Evolutionary conservation across 2,888 invertebrate genomes (phyloP).

Genomic region (Muscina levida): DNA sequence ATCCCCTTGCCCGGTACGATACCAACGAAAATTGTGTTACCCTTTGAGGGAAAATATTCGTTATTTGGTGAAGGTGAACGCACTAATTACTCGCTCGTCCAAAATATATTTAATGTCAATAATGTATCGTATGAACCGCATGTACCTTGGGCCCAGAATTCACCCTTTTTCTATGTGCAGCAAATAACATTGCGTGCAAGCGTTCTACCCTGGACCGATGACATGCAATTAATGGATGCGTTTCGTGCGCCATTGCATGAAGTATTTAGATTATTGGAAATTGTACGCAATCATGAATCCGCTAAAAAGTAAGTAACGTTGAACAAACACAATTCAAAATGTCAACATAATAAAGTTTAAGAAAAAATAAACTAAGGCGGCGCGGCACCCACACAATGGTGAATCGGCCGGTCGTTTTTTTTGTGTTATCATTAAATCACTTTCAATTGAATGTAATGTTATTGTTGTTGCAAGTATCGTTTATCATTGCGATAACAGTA

Average conservation of each 20-base stretch:
- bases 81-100: conserved; percentile 70
- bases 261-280: conserved; percentile 92
- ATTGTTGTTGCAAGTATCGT: conserved; percentile 39
- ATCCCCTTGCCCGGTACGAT: conserved; percentile 94
- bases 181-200: conserved; percentile 88
- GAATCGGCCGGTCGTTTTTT: background rate
- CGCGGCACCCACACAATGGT: too few relatives aligned
- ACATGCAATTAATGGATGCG: conserved; percentile 92
- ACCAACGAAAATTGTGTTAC: conserved; percentile 86
- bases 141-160: conserved; percentile 83
- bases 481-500: conserved; percentile 17
- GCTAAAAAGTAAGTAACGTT: conserved; percentile 73
- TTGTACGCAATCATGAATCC: conserved; percentile 88
- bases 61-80: conserved; percentile 71
- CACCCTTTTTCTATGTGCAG: conserved; percentile 85
- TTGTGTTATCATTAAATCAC: conserved; percentile 25
- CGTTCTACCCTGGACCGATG: conserved; percentile 92
- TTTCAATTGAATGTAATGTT: conserved; percentile 13
- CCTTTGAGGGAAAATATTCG: conserved; percentile 79
- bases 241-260: conserved; percentile 94
- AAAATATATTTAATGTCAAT: conserved; percentile 70
- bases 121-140: conserved; percentile 78
- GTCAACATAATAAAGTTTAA: too few relatives aligned
- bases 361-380: too few relatives aligned
- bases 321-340: too few relatives aligned